Evolutionary conservation across 2,888 invertebrate species (phyloP).

Genomic region (Sarcophaga carnaria): DNA sequence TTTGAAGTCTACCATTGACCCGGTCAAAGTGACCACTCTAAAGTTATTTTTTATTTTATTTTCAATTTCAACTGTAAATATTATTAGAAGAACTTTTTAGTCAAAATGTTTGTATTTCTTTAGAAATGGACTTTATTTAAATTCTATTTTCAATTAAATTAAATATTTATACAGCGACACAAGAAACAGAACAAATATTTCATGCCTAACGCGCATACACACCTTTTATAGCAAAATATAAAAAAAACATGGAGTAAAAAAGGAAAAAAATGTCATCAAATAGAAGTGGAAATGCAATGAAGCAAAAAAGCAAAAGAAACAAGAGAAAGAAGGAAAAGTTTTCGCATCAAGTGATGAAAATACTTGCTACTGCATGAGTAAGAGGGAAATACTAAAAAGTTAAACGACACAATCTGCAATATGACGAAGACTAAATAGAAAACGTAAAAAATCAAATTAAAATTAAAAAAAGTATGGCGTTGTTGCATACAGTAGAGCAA

Average conservation of each 20-base stretch:
- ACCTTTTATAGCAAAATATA: not conserved
- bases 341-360: slow-evolving; percentile 32
- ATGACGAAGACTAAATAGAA: slow-evolving; percentile 23
- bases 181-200: not conserved
- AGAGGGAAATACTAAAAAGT: slow-evolving; percentile 29
- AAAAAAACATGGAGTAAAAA: not conserved
- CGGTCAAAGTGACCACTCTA: not conserved
- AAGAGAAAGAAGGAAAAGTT: not conserved
- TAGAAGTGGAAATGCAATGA: not conserved
- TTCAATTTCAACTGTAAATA: not conserved
- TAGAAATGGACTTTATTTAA: slow-evolving; percentile 15
- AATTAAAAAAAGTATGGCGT: slow-evolving; percentile 37
- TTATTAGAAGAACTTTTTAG: not conserved
- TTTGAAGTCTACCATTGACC: not conserved
- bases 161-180: no score
- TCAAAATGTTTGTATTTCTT: not conserved
- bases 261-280: slow-evolving; percentile 5
- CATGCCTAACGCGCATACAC: not conserved
- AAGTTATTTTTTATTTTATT: not conserved
- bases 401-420: slow-evolving; percentile 66
- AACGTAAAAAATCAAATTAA: slow-evolving; percentile 37
- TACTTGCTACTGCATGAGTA: slow-evolving; percentile 40
- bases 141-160: slow-evolving; percentile 37
- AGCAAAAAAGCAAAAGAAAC: slow-evolving; percentile 18
- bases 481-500: no score